These are phyloP conservation scores for Panorpa germanica DNA, from an alignment of 2,888 invertebrate species.

Conservation along the genomic window DNA sequence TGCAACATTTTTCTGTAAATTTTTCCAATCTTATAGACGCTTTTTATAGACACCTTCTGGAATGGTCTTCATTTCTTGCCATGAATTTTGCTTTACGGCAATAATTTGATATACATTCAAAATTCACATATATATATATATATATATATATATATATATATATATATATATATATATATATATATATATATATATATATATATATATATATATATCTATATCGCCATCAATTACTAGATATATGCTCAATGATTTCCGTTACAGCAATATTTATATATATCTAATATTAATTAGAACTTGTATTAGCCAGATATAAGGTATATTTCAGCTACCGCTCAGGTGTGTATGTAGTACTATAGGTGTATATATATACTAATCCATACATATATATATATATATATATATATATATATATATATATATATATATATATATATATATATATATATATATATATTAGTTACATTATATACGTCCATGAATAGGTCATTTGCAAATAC, in stretches of 20 bases:
- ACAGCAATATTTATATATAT: background rate
- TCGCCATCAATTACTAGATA: background rate
- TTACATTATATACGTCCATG: background rate
- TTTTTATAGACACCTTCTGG: no score
- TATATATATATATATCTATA: background rate
- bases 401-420: background rate
- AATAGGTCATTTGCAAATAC: background rate
- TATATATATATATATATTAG: background rate
- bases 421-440: constrained; percentile 2
- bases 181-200: constrained; percentile 6
- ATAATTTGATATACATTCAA: no score
- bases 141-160: constrained; percentile 6
- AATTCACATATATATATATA: constrained; percentile 5
- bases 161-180: constrained; percentile 6
- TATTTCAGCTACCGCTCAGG: no score
- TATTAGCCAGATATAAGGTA: no score
- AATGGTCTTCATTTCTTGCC: no score
- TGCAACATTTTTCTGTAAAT: no score
- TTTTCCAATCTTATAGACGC: no score
- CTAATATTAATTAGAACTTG: constrained; percentile 2
- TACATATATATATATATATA: constrained; percentile 1
- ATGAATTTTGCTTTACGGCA: no score
- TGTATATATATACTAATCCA: no score
- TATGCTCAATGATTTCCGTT: background rate
- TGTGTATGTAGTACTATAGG: no score